Evolutionary conservation across 92 coral and sea anemone species (phyloP).

Genomic region (Micromussa lordhowensis): DNA sequence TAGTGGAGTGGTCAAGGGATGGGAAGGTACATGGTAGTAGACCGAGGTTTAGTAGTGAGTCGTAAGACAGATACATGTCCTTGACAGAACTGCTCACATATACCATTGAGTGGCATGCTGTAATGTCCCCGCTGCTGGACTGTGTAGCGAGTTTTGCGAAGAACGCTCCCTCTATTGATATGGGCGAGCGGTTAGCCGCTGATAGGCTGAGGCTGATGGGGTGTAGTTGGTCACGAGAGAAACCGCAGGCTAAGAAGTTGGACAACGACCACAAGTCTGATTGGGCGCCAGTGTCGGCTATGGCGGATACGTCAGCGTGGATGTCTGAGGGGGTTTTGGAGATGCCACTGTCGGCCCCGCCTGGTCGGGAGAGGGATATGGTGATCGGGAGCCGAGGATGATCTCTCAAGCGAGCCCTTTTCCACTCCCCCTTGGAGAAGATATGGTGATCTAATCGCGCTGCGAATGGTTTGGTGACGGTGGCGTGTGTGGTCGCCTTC

Average conservation of each 20-base stretch:
- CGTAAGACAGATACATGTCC: constrained; percentile 77
- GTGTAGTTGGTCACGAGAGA: constrained; percentile 52
- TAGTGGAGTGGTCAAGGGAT: background rate
- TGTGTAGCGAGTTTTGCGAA: constrained; percentile 65
- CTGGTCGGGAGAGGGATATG: constrained; percentile 42
- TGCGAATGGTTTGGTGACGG: constrained; percentile 15
- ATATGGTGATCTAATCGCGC: constrained; percentile 51
- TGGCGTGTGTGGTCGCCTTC: constrained; percentile 18
- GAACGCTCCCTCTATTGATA: constrained; percentile 80
- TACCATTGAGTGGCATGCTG: constrained; percentile 71
- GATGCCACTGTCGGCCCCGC: constrained; percentile 10
- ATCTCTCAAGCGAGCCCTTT: constrained; percentile 52
- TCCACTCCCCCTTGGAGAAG: constrained; percentile 65
- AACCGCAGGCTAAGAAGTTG: constrained; percentile 67
- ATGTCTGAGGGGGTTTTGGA: constrained; percentile 16
- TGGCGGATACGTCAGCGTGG: constrained; percentile 57
- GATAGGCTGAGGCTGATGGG: constrained; percentile 68
- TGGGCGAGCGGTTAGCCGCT: constrained; percentile 85
- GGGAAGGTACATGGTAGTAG: constrained; percentile 54
- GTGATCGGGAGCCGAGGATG: constrained; percentile 64
- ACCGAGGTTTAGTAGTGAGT: constrained; percentile 75
- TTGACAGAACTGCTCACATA: constrained; percentile 72
- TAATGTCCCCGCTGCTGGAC: constrained; percentile 37
- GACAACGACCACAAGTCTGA: constrained; percentile 67
- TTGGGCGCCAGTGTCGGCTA: constrained; percentile 64